These are phyloP conservation scores for Drosophila erecta DNA, from an alignment of 1,140 invertebrate species.

Conservation along the genomic window DNA sequence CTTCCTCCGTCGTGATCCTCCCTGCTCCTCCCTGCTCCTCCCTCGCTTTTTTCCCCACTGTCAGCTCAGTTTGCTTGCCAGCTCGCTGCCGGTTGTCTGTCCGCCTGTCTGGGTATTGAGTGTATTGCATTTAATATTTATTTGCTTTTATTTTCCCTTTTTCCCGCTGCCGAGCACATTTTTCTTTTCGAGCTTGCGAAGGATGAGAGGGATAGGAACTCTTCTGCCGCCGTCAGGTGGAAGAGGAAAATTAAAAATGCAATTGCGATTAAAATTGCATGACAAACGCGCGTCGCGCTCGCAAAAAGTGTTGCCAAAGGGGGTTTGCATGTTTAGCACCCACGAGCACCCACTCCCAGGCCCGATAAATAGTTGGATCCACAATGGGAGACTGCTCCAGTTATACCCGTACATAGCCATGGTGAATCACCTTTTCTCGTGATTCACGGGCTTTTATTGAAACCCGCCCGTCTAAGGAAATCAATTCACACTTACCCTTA, in stretches of 20 bases:
- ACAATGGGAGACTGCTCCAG: conserved; percentile 10
- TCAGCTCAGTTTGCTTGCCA: conserved; percentile 58
- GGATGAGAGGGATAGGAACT: not conserved
- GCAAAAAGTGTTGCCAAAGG: conserved; percentile 64
- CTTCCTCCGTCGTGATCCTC: not conserved
- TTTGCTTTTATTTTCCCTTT: conserved; percentile 72
- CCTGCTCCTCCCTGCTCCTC: not conserved
- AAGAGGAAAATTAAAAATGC: conserved; percentile 82
- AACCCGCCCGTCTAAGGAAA: conserved; percentile 21
- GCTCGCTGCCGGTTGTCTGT: conserved; percentile 49
- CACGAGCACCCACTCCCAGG: not conserved
- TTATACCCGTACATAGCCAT: not conserved
- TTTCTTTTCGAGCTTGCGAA: conserved; percentile 43
- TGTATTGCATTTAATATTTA: conserved; percentile 83
- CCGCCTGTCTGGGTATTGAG: conserved; percentile 67
- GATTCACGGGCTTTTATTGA: conserved; percentile 31
- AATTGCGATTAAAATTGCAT: conserved; percentile 83
- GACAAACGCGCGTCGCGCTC: conserved; percentile 69
- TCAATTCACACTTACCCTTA: conserved; percentile 73
- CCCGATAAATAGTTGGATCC: conserved; percentile 46
- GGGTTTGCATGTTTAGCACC: conserved; percentile 66
- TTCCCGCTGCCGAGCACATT: conserved; percentile 47
- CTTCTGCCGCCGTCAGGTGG: conserved; percentile 62
- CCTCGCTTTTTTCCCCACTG: conserved; percentile 9
- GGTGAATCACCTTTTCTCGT: conserved; percentile 40